Base-by-base conservation (phyloP, 2,113 vertebrate species). In the Cathartes aura region DNA sequence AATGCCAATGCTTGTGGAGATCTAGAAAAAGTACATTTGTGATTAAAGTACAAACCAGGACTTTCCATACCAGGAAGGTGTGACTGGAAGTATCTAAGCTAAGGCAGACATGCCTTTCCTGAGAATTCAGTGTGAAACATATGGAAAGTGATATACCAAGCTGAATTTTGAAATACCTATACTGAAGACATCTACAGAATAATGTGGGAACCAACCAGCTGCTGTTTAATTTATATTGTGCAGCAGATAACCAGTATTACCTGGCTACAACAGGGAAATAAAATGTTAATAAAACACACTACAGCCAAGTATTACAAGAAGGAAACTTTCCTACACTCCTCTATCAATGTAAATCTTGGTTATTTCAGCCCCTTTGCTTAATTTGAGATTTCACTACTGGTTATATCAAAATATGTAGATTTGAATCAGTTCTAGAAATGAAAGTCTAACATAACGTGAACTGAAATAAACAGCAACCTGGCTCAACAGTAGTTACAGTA, bases 61-160 rank as follows among this genome's bases (percentile, higher is more conserved):
- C 26, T 82, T 94, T 62, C 58, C 71, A 64, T 23, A 76, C 23
- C 9, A 15, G 36, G 40, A 86, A 92, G 68, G 67, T 56, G 43
- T 67, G 89, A 94, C 66, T 89, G 40, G 36, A 72, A 94, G 40
- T 36, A 60, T 87, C 71, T 63, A 80, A 62, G 74, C 48, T 86
- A 76, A 90, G 62, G 56, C 60, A 95, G 91, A 63, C 32, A 59
- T 63, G 92, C 14, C 14, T 70, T 43, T 95, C 59, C 58, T 56
- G 80, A 91, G 82, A 95, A 91, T 81, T 94, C 86, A 92, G 67
- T 2, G 36, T 94, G 75, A 94, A 94, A 52, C 62, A 95, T 68
- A 83, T 43, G 63, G 80, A 60, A 97, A 89, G 40, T 20, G 18
- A 83, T 72, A 86, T 14, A 86, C 36, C 40, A 87, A 75, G 23